These are phyloP conservation scores for Phylloscopus trochiloides DNA, from an alignment of 2,113 vertebrate genomes.

Conservation along the genomic window DNA sequence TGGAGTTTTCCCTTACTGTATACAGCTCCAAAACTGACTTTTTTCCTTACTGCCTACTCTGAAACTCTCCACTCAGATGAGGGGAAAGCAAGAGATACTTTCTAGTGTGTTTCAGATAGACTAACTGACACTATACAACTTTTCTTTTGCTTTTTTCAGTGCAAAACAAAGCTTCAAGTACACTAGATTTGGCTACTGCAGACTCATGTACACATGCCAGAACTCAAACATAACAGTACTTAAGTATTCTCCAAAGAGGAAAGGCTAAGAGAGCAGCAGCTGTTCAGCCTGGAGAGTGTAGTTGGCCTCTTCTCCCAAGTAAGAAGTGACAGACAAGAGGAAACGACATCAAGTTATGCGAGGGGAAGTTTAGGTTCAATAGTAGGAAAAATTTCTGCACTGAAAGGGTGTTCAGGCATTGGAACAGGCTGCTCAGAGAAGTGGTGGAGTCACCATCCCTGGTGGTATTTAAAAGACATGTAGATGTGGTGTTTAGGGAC, in stretches of 20 bases:
- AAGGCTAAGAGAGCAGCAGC: not conserved
- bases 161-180: not conserved
- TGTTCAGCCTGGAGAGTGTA: not conserved
- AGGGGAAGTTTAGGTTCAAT: rapidly evolving
- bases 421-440: not conserved
- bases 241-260: not conserved
- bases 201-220: not conserved
- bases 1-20: not conserved
- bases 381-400: not conserved
- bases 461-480: not conserved
- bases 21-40: not conserved
- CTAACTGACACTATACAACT: not conserved
- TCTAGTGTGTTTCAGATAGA: not conserved
- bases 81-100: not conserved
- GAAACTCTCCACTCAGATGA: not conserved
- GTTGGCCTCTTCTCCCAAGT: not conserved
- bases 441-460: not conserved
- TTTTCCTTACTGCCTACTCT: not conserved
- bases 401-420: not conserved
- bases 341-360: not conserved
- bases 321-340: not conserved
- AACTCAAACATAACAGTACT: not conserved
- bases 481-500: not conserved
- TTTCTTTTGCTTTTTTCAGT: not conserved
- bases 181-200: not conserved